A percentile compares a stretch with the other conserved stretches of the same genome.
Conservation (phyloP, 2,888 invertebrate species). For the Crocallis elinguaria region DNA sequence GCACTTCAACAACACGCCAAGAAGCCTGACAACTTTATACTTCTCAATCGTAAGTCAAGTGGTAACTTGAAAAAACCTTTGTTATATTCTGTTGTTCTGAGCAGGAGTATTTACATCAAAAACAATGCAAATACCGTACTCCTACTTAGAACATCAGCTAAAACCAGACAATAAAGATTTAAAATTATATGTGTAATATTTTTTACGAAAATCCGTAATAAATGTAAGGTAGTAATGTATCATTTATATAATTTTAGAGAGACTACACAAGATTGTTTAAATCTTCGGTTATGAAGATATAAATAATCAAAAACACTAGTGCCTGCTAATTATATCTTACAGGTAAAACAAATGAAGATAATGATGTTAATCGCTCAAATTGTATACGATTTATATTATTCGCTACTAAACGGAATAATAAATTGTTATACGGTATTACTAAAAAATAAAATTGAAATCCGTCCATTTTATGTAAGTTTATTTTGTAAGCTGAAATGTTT, state of each 20-base stretch:
- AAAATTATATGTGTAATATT: neutral
- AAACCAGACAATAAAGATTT: neutral
- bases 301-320: conserved; percentile 5
- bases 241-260: conserved; percentile 9
- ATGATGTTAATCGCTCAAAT: conserved; percentile 11
- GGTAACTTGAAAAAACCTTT: too few species aligned
- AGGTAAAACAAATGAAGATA: conserved; percentile 7
- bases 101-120: too few species aligned
- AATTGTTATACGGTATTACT: conserved; percentile 4
- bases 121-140: too few species aligned
- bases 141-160: neutral
- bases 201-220: neutral
- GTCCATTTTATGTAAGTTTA: conserved; percentile 23
- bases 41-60: too few species aligned
- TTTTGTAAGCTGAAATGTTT: conserved; percentile 2
- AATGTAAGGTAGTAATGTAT: conserved; percentile 1
- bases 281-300: conserved; percentile 8
- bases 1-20: neutral
- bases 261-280: conserved; percentile 7
- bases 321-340: conserved; percentile 3
- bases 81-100: neutral
- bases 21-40: neutral
- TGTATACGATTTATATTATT: conserved; percentile 20
- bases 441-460: conserved; percentile 5
- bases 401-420: conserved; percentile 10